phyloP scores from a whole-genome alignment of 2,113 vertebrate species.

The Cyphomyrus plagiostoma region DNA sequence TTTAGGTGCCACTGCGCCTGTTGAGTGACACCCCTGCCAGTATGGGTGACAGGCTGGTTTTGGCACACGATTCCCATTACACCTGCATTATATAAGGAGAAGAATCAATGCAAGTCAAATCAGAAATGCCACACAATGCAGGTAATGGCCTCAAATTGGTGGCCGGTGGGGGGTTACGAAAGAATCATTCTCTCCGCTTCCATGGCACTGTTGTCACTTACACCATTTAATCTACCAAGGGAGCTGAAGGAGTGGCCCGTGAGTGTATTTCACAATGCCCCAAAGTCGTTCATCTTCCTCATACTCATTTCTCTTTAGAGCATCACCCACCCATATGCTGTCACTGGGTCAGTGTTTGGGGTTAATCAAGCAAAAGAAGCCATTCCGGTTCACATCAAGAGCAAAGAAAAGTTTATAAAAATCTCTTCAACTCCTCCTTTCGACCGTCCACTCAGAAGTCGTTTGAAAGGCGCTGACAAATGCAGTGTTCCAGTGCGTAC shows the following conservation, averaged over 20 bases:
- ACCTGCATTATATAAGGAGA: background rate
- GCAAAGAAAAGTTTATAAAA: background rate
- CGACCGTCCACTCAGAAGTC: background rate
- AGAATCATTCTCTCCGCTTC: background rate
- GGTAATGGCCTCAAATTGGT: background rate
- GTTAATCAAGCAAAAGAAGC: background rate
- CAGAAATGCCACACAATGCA: background rate
- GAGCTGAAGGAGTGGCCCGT: too few relatives aligned
- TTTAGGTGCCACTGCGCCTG: background rate
- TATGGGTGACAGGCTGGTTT: background rate
- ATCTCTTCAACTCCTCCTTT: background rate
- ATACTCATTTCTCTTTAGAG: background rate
- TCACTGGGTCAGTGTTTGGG: background rate
- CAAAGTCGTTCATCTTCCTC: conserved; percentile 14
- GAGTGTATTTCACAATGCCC: background rate
- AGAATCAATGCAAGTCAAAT: background rate
- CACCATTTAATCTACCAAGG: too few relatives aligned
- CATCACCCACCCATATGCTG: background rate
- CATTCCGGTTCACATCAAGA: background rate
- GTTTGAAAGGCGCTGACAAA: background rate
- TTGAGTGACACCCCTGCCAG: background rate
- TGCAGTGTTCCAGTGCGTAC: background rate
- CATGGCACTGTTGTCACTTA: background rate
- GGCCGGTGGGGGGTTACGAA: background rate
- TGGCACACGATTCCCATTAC: background rate